Evolutionary conservation across 2,797 vertebrate species (phyloP).

Genomic region (Liparis tanakae): DNA sequence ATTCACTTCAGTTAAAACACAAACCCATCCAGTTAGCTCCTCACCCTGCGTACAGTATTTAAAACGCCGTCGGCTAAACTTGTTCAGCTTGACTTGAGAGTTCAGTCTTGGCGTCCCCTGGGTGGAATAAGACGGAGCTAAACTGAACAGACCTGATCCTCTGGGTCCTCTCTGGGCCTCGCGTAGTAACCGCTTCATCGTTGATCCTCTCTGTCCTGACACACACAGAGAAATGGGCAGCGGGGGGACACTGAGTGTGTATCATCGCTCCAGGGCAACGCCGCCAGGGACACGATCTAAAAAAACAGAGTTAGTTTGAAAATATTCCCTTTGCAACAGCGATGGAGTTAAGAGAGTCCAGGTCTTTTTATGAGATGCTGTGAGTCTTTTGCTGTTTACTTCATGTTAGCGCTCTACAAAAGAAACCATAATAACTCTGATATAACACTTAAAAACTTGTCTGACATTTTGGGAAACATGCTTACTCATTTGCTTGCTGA

Average conservation of each 20-base stretch:
- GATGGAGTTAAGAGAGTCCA: conserved; percentile 40
- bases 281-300: conserved; percentile 55
- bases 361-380: conserved; percentile 45
- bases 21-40: conserved; percentile 21
- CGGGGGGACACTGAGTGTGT: conserved; percentile 55
- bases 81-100: conserved; percentile 69
- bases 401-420: conserved; percentile 8
- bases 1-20: conserved; percentile 13
- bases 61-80: conserved; percentile 60
- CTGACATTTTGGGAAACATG: neutral
- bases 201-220: conserved; percentile 67
- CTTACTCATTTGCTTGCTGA: neutral
- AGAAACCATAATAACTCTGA: neutral
- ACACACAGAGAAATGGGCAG: conserved; percentile 66
- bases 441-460: neutral
- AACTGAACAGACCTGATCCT: conserved; percentile 68
- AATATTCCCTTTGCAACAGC: conserved; percentile 65
- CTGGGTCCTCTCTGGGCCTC: conserved; percentile 56
- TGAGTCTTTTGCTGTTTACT: conserved; percentile 22
- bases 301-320: conserved; percentile 63
- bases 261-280: conserved; percentile 54
- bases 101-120: conserved; percentile 51
- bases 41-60: conserved; percentile 36
- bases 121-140: conserved; percentile 63
- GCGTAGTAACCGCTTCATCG: conserved; percentile 65